Evolutionary conservation across 2,888 invertebrate genomes (phyloP), one percentile per base, ranked within the genome.

Genomic region (Melipona bicolor): DNA sequence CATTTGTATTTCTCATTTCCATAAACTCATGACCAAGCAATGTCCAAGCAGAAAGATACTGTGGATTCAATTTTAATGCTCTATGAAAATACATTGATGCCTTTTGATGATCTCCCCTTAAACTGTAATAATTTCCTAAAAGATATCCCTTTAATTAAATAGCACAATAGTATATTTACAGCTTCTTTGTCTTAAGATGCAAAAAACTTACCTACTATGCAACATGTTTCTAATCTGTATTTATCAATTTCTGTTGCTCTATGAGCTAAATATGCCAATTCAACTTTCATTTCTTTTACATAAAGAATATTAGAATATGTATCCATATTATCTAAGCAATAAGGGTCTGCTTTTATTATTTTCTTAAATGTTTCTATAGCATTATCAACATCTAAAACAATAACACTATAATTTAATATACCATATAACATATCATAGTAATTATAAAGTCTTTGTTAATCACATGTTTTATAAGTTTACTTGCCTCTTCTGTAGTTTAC

Each of bases 1-100:
- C 99, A 95, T 98, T 98, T 0, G 98, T 98, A 94, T 99, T 99
- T 95, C 99, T 99, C 95, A 99, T 96, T 95, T 99, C 99, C 97
- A 99, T 98, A 94, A 98, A 99, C 94, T 99, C 99, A 94, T 99
- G 99, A 0, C 99, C 99, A 97, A 99, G 98, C 65, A 99, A 95
- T 3, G 99, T 99, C 99, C 99, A 99, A 0, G 99, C 99, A 0
- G 98, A 98, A 70, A 99, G 95, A 94, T 99, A 99, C 92, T 98
- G 97, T 0, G 99, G 99, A 95, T 99, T 99, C 11, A 99, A 95
- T 94, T 98, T 98, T 24, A 99, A 95, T 0, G 99, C 99, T 90
- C 99, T 96, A 94, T 99, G 98, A 94, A 99, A 99, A 95, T 99
- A 99, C 90, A 98, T 96, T 17, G 99, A 98, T n/a, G 99, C 99